Conservation (phyloP, 2,888 invertebrate species). For the Abscondita cerata region DNA sequence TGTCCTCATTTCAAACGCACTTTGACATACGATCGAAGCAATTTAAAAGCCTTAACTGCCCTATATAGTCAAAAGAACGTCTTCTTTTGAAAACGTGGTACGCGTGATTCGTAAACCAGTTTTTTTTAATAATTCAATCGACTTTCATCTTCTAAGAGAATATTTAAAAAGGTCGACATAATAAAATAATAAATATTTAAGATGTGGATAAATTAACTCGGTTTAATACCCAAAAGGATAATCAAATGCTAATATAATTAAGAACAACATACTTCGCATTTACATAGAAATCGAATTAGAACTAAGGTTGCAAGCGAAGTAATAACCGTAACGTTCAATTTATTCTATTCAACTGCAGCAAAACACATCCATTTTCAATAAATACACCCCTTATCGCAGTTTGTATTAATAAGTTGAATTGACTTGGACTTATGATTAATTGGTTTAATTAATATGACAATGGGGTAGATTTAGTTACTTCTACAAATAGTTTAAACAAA, state of each 20-base stretch:
- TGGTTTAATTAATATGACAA: constrained; percentile 10
- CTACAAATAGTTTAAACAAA: constrained; percentile 7
- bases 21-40: neutral
- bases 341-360: constrained; percentile 1
- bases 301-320: neutral
- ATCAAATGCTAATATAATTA: constrained; percentile 4
- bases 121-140: neutral
- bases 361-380: constrained; percentile 7
- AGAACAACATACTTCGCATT: neutral
- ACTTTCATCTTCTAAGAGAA: no score
- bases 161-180: neutral
- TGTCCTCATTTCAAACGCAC: constrained; percentile 6
- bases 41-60: neutral
- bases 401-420: constrained; percentile 1
- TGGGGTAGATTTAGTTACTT: constrained; percentile 9
- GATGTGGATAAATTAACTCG: neutral
- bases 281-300: constrained; percentile 5
- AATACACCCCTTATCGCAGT: neutral
- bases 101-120: neutral
- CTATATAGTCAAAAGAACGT: neutral
- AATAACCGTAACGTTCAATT: neutral
- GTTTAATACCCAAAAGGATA: constrained; percentile 2
- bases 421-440: constrained; percentile 9
- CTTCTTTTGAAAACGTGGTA: neutral
- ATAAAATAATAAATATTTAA: neutral